These are phyloP conservation scores for Crax fasciolata DNA, from an alignment of 2,797 vertebrate species.

Conservation along the genomic window DNA sequence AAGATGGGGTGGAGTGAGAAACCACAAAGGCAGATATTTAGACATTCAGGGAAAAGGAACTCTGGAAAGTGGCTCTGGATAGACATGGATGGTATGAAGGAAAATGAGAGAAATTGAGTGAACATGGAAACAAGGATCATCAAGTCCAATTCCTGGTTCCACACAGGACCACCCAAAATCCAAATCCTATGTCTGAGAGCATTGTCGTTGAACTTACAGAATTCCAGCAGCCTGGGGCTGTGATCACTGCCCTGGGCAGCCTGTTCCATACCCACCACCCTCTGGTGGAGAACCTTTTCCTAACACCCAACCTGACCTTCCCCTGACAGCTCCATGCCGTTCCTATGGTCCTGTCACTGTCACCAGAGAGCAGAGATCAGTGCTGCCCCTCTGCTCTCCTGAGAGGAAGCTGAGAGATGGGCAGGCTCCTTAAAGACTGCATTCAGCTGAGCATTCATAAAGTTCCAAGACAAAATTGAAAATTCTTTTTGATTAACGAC, in stretches of 20 bases:
- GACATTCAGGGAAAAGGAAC: neutral
- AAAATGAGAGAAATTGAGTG: neutral
- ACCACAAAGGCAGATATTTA: neutral
- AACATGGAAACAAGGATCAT: neutral
- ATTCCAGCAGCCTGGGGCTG: neutral
- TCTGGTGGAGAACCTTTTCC: neutral
- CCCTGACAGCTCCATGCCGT: neutral
- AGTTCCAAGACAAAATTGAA: slow-evolving; percentile 13
- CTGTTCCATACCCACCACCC: too few species aligned
- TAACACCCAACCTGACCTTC: neutral
- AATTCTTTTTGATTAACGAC: neutral
- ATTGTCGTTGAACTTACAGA: neutral
- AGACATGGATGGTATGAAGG: neutral
- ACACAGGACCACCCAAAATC: neutral
- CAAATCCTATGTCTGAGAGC: neutral
- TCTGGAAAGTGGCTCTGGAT: fast-evolving
- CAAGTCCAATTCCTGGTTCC: neutral
- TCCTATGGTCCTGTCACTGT: neutral
- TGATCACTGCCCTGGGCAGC: neutral
- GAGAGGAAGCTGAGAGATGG: neutral
- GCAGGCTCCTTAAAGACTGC: neutral
- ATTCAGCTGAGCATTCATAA: neutral
- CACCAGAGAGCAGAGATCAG: neutral
- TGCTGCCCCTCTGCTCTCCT: too few species aligned
- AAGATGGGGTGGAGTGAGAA: neutral